Conservation (phyloP, 2,113 vertebrate genomes). For the Brachyhypopomus occidentalis region DNA sequence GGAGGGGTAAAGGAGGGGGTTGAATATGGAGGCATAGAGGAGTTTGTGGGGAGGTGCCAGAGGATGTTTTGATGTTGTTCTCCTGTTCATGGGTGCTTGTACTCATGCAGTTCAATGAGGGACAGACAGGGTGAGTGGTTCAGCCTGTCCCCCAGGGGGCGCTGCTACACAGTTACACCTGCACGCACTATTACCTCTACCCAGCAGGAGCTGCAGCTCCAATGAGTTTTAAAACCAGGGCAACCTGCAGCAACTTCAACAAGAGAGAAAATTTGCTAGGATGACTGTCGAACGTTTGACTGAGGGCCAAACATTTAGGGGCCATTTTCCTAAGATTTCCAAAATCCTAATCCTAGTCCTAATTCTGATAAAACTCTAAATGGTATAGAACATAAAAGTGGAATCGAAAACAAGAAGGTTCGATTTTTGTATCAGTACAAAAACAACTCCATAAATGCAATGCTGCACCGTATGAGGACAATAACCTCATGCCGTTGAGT, state of each 20-base stretch:
- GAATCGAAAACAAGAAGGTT: not conserved
- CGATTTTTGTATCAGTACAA: not conserved
- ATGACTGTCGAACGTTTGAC: not conserved
- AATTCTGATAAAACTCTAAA: not conserved
- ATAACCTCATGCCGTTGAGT: not conserved
- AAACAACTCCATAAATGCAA: not conserved
- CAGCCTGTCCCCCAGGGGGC: slow-evolving; percentile 16
- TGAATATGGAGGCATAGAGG: not conserved
- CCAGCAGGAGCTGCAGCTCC: not conserved
- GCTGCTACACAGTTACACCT: not conserved
- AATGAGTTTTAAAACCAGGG: not conserved
- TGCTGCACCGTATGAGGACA: not conserved
- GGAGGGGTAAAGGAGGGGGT: not conserved
- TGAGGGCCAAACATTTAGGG: too few relatives aligned
- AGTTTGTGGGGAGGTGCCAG: not conserved
- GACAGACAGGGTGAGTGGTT: slow-evolving; percentile 45
- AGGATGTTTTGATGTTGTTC: slow-evolving; percentile 38
- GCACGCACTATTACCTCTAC: slow-evolving; percentile 8
- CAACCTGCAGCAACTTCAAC: not conserved
- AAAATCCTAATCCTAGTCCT: too few relatives aligned
- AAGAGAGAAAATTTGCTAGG: not conserved
- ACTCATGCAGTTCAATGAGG: not conserved
- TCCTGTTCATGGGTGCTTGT: slow-evolving; percentile 17
- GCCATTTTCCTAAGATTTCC: too few relatives aligned
- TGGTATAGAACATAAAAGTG: not conserved